Base-by-base conservation (phyloP, 2,797 vertebrate genomes). In the Gastrophryne carolinensis region DNA sequence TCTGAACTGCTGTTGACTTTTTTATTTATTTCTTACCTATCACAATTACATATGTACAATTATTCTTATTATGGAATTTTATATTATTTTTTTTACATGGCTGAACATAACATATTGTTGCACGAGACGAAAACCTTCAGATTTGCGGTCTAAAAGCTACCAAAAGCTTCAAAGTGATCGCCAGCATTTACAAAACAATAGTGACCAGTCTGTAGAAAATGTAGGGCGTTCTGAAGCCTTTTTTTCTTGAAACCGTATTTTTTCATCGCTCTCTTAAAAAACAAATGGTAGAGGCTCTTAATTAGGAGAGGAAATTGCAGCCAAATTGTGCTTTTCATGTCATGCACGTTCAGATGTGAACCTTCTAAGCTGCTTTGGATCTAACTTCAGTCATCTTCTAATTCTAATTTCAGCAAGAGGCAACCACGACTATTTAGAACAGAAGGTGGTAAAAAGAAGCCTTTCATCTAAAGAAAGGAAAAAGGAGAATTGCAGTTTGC, bases 261-360 rank as follows among this genome's bases (percentile, higher is more conserved):
- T 73, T 65, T 37, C 8, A 34, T 47, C 50, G 63, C 65, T 79
- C 72, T 77, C 65, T 79, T 74, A 58, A 74, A n/a, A 79, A 74
- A 56, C 54, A 69, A 79, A 63, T 64, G 71, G 63, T 56, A 70
- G 47, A 74, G 66, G 58, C 63, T 79, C 65, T 79, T 79, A 69
- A 79, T 79, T 79, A 75, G 65, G 23, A 53, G 44, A 75, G 66
- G 57, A 58, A 74, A 79, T 79, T 65, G 72, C 72, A 70, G 57
- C 30, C 78, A 79, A 75, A 57, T 75, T 35, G 50, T 75, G 56
- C 72, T 79, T 60, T 79, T 79, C 75, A 77, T 71, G 66, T 77
- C 21, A 50, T 64, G 58, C 57, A 77, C 61, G 71, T 63, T 71
- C 67, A 71, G 37, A 65, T 57, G 58, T 49, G 52, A 77, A 71